Evolutionary conservation across 1,140 invertebrate genomes (phyloP), one percentile per base, ranked within the genome.

Genomic region (Listronotus bonariensis): DNA sequence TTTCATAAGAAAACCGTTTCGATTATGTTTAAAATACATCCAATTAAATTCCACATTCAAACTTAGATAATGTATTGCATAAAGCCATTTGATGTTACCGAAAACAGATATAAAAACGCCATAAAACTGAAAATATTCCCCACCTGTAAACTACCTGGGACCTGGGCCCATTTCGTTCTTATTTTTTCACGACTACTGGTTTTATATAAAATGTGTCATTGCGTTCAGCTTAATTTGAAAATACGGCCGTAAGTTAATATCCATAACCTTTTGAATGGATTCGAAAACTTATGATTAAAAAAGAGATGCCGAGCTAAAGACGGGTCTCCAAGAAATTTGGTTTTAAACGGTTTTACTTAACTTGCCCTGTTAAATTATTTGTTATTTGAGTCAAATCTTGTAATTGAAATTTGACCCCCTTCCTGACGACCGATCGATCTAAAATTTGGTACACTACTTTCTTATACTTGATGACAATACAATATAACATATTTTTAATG

Each of bases 161-260:
- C 62, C 49, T 17, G 46, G 63, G 5, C 32, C 60, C 54, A 57
- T 58, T 69, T 60, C 68, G 56, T 65, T 68, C 69, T 72, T 71
- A 72, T 74, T 68, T 73, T 72, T 69, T 70, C 65, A 67, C 71
- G 75, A 76, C 75, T 76, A 76, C 75, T 76, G 75, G 75, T 76
- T 76, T 76, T 76, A 72, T 75, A 74, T 75, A 73, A 76, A 75
- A 75, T 70, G 65, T 72, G 72, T 71, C 69, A 69, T 69, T 72
- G 68, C 72, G 70, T 72, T 73, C 56, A 61, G 65, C 68, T 76
- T 76, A 75, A 76, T 75, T 76, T 75, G 72, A 74, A 76, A 73
- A 74, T 73, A 75, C 72, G 74, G 69, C 66, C 66, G 54, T 65
- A 62, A 65, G 62, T 64, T 70, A 66, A 66, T 68, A 68, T 68